A percentile compares a stretch with the other conserved stretches of the same genome.
Evolutionary conservation across 2,888 invertebrate genomes (phyloP).

Genomic region (Latheticus oryzae): DNA sequence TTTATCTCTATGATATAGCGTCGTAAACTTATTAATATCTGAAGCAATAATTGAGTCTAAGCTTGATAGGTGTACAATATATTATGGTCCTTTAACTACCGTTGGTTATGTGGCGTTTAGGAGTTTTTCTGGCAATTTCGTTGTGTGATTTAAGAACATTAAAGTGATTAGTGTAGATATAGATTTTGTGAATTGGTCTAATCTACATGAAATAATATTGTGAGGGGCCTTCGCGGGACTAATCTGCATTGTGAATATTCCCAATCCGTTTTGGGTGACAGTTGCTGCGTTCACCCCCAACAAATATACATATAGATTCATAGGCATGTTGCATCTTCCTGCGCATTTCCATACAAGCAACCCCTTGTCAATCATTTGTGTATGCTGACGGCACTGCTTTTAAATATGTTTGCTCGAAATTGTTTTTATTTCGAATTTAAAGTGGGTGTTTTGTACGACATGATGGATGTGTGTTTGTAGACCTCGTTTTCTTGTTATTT

Average conservation of each 20-base stretch:
- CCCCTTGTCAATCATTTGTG: slow-evolving; percentile 64
- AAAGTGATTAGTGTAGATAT: slow-evolving; percentile 13
- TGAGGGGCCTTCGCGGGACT: slow-evolving; percentile 47
- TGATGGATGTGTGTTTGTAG: slow-evolving; percentile 64
- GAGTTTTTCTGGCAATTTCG: slow-evolving; percentile 37
- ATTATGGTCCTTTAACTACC: slow-evolving; percentile 61
- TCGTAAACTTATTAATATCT: slow-evolving; percentile 66
- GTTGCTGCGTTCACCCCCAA: slow-evolving; percentile 57
- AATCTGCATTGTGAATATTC: slow-evolving; percentile 59
- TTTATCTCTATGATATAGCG: slow-evolving; percentile 62
- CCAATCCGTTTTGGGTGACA: slow-evolving; percentile 60
- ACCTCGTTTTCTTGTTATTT: slow-evolving; percentile 64
- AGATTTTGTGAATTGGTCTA: slow-evolving; percentile 4
- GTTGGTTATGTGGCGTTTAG: slow-evolving; percentile 47
- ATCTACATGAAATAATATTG: slow-evolving; percentile 43
- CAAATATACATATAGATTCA: slow-evolving; percentile 62
- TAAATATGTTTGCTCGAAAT: slow-evolving; percentile 66
- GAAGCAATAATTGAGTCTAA: slow-evolving; percentile 60
- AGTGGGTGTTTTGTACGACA: slow-evolving; percentile 64
- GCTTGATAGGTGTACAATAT: slow-evolving; percentile 62
- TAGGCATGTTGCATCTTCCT: slow-evolving; percentile 59
- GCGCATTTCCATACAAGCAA: slow-evolving; percentile 60
- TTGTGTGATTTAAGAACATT: slow-evolving; percentile 17
- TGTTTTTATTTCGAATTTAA: slow-evolving; percentile 67
- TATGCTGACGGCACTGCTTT: slow-evolving; percentile 63